phyloP scores from a whole-genome alignment of 2,113 vertebrate genomes.

The Zosterops hypoxanthus region DNA sequence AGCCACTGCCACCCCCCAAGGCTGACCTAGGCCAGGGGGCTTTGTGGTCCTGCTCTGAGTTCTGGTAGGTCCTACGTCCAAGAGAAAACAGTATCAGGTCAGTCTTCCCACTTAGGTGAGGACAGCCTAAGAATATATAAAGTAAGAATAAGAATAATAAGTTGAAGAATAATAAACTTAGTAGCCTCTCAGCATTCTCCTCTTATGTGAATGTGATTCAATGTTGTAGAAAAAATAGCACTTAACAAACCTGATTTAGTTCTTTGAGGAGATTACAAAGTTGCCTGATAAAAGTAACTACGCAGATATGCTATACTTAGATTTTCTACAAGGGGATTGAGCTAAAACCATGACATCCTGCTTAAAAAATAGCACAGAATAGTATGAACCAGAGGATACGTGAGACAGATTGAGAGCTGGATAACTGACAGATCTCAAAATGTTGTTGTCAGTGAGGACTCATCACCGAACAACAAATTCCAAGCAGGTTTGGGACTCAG shows the following conservation, averaged over 20 bases:
- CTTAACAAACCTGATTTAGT: slow-evolving; percentile 52
- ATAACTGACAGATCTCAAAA: slow-evolving; percentile 62
- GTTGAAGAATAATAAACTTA: neutral
- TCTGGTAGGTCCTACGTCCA: neutral
- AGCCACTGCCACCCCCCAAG: neutral
- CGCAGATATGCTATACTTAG: slow-evolving; percentile 66
- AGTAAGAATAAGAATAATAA: neutral
- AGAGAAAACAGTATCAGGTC: neutral
- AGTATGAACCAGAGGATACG: slow-evolving; percentile 42
- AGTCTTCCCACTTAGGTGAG: neutral
- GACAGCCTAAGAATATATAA: neutral
- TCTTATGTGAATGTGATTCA: slow-evolving; percentile 51
- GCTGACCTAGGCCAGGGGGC: neutral
- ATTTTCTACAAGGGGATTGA: slow-evolving; percentile 39
- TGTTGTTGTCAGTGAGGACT: slow-evolving; percentile 36
- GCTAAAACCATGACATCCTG: slow-evolving; percentile 60
- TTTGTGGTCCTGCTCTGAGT: neutral
- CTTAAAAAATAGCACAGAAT: slow-evolving; percentile 61
- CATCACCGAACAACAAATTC: slow-evolving; percentile 18
- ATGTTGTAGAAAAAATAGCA: slow-evolving; percentile 50
- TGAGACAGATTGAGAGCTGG: slow-evolving; percentile 61
- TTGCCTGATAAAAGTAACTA: slow-evolving; percentile 61
- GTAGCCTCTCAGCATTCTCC: neutral
- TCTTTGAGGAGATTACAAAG: slow-evolving; percentile 48
- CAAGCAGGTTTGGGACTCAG: neutral